Evolutionary conservation across 1,140 invertebrate genomes (phyloP).

Genomic region (Caerostris extrusa): DNA sequence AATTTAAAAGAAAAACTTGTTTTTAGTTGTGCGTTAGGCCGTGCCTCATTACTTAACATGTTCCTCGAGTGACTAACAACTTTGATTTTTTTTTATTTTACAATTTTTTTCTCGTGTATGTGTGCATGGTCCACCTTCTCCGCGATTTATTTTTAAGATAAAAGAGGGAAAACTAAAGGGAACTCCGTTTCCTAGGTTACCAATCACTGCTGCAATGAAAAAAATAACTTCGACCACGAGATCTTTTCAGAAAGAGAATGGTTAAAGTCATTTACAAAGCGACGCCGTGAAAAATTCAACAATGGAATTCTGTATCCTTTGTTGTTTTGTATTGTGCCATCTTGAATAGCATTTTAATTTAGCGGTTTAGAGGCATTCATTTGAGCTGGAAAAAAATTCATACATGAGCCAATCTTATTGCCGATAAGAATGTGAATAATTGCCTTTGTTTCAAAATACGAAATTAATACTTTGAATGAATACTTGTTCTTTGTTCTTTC

Average conservation of each 20-base stretch:
- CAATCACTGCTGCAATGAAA: slow-evolving; percentile 5
- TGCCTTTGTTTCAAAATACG: neutral
- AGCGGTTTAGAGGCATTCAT: neutral
- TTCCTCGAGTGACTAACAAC: slow-evolving; percentile 66
- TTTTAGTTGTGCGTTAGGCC: slow-evolving; percentile 42
- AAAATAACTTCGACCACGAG: neutral
- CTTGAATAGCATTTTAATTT: slow-evolving; percentile 37
- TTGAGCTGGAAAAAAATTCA: neutral
- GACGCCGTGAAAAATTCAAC: neutral
- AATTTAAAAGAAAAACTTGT: slow-evolving; percentile 76
- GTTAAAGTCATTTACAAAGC: neutral
- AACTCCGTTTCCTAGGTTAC: slow-evolving; percentile 54
- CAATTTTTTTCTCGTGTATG: neutral
- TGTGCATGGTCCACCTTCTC: neutral
- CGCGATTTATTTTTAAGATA: slow-evolving; percentile 65
- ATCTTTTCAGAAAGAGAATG: neutral
- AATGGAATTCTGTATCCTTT: neutral
- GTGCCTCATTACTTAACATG: slow-evolving; percentile 72
- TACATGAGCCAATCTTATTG: neutral
- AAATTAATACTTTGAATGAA: neutral
- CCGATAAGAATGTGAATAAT: neutral
- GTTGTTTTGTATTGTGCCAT: neutral
- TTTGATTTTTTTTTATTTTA: slow-evolving; percentile 23
- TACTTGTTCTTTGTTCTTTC: slow-evolving; percentile 1
- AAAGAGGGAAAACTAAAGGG: slow-evolving; percentile 51